Conservation (phyloP, 2,888 invertebrate genomes). For the Phengaris alcon region DNA sequence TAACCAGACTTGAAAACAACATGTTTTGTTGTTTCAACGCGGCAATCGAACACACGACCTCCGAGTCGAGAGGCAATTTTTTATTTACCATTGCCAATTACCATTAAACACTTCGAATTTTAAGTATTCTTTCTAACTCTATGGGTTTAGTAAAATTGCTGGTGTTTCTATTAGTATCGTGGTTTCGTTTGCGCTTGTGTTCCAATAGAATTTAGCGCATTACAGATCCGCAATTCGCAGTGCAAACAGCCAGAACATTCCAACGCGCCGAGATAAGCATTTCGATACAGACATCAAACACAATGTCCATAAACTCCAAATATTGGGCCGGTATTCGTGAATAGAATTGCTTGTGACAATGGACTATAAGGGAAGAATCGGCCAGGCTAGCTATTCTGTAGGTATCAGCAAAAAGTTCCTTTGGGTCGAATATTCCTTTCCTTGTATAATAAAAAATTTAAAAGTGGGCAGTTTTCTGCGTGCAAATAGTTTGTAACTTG, state of each 20-base stretch:
- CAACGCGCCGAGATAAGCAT: constrained; percentile 7
- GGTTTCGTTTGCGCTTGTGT: not conserved
- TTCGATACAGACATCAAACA: not conserved
- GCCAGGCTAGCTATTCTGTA: too few species aligned
- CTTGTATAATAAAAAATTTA: too few species aligned
- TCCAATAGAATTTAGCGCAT: not conserved
- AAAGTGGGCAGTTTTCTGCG: too few species aligned
- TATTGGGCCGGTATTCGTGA: constrained; percentile 15
- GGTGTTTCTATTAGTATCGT: not conserved
- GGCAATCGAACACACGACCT: too few species aligned
- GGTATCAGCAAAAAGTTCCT: too few species aligned
- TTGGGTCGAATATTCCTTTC: too few species aligned
- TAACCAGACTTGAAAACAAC: too few species aligned
- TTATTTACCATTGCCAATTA: too few species aligned
- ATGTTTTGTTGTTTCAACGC: too few species aligned
- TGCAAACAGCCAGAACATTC: constrained; percentile 9
- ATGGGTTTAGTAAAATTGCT: not conserved
- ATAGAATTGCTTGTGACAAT: not conserved
- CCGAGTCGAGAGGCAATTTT: too few species aligned
- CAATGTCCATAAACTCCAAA: not conserved
- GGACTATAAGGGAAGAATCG: not conserved
- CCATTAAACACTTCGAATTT: not conserved
- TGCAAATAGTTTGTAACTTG: too few species aligned
- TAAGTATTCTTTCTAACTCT: not conserved
- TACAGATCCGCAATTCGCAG: not conserved